phyloP scores from a whole-genome alignment of 2,888 invertebrate genomes.

The Apomyelois bistriatella region DNA sequence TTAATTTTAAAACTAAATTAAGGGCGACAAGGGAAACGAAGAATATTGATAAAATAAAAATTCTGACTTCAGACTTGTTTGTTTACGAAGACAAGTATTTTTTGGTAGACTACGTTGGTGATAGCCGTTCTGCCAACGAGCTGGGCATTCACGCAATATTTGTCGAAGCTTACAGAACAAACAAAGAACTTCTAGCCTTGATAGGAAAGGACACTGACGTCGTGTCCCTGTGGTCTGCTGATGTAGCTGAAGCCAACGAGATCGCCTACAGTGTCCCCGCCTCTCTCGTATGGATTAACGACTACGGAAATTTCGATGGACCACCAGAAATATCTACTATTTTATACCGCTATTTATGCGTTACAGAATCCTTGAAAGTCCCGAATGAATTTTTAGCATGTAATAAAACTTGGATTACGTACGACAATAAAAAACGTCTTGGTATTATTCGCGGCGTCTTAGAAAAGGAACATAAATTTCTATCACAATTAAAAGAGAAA shows the following conservation, averaged over 20 bases:
- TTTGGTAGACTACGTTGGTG: conserved; percentile 29
- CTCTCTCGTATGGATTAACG: conserved; percentile 47
- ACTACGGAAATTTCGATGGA: conserved; percentile 38
- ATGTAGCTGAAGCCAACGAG: conserved; percentile 44
- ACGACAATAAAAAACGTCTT: background rate
- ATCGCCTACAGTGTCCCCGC: conserved; percentile 30
- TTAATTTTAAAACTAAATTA: conserved; percentile 36
- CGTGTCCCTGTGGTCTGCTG: conserved; percentile 48
- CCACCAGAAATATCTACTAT: conserved; percentile 21
- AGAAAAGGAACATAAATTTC: background rate
- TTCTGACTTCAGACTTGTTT: conserved; percentile 19
- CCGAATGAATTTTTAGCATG: background rate
- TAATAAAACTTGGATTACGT: background rate
- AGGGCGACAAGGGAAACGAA: conserved; percentile 1
- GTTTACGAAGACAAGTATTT: conserved; percentile 25
- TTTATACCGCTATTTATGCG: background rate
- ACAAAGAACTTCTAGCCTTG: conserved; percentile 44
- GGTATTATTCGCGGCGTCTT: background rate
- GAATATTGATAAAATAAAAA: background rate
- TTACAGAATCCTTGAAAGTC: background rate
- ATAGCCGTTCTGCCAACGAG: background rate
- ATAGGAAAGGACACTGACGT: conserved; percentile 24
- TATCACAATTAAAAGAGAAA: background rate
- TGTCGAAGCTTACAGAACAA: conserved; percentile 50
- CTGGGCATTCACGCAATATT: conserved; percentile 11